Evolutionary conservation across 1,140 invertebrate genomes (phyloP).

Genomic region (Bombus turneri): DNA sequence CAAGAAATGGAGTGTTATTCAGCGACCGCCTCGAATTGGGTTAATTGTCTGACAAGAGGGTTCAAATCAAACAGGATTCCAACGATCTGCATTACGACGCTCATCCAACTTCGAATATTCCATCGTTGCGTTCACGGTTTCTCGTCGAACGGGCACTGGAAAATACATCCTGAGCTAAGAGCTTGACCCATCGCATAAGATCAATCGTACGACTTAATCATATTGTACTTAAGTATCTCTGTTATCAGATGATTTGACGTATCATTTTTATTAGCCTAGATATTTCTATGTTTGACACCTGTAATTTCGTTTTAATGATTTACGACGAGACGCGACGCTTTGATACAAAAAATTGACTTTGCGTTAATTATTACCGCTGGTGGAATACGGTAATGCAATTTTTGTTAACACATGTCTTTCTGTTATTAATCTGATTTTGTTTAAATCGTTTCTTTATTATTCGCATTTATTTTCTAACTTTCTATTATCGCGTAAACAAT

Average conservation of each 20-base stretch:
- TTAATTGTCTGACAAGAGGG: constrained; percentile 45
- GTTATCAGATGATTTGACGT: neutral
- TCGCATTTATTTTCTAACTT: neutral
- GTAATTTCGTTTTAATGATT: neutral
- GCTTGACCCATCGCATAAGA: neutral
- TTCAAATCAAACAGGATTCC: constrained; percentile 32
- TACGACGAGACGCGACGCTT: neutral
- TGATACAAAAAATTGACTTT: neutral
- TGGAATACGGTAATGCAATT: neutral
- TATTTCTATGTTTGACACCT: neutral
- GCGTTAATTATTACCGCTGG: neutral
- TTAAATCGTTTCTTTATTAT: neutral
- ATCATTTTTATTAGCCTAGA: neutral
- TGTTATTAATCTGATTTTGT: neutral
- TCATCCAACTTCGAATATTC: constrained; percentile 3
- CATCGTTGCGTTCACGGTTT: constrained; percentile 17
- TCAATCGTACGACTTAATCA: neutral
- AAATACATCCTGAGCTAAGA: neutral
- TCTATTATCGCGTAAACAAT: neutral
- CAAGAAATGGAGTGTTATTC: constrained; percentile 18
- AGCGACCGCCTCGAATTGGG: constrained; percentile 30
- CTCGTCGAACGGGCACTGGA: neutral
- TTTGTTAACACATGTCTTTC: neutral
- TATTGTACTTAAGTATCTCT: neutral
- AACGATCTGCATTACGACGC: constrained; percentile 36